These are phyloP conservation scores for Paracentrotus lividus DNA, from an alignment of 53 echinoderm and acorn worm species.

Conservation along the genomic window DNA sequence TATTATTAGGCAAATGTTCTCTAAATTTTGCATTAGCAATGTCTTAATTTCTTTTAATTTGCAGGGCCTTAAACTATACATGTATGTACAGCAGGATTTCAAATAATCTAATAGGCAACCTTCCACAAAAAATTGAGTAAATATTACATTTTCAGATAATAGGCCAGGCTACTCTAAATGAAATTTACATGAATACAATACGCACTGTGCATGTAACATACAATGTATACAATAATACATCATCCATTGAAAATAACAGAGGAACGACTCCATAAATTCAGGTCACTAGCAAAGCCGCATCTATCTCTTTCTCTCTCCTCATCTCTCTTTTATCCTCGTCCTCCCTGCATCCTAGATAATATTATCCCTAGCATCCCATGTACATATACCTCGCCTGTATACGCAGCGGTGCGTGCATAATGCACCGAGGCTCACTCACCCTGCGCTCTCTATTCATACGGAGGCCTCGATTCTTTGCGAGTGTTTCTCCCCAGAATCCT, in stretches of 20 bases:
- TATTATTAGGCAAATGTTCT: too few relatives aligned
- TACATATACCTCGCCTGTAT: conserved; percentile 2
- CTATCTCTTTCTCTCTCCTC: background rate
- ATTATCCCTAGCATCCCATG: background rate
- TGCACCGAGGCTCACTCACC: background rate
- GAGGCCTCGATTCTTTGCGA: conserved; percentile 35
- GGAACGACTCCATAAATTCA: conserved; percentile 46
- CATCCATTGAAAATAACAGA: background rate
- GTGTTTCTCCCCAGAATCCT: conserved; percentile 19
- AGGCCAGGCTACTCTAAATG: background rate
- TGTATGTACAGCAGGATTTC: too few relatives aligned
- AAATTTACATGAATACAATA: background rate
- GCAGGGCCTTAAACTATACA: too few relatives aligned
- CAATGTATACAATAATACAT: conserved; percentile 11
- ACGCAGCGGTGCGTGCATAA: conserved; percentile 41
- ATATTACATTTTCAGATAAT: too few relatives aligned
- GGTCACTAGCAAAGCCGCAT: conserved; percentile 14
- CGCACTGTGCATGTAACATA: background rate
- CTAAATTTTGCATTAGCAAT: too few relatives aligned
- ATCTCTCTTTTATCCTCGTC: background rate
- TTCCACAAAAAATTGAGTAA: too few relatives aligned
- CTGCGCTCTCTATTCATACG: conserved; percentile 36
- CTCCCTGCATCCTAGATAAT: background rate
- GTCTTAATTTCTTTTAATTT: too few relatives aligned
- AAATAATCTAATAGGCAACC: too few relatives aligned